phyloP scores from a whole-genome alignment of 2,888 invertebrate genomes.

The Hirtodrosophila duncani region DNA sequence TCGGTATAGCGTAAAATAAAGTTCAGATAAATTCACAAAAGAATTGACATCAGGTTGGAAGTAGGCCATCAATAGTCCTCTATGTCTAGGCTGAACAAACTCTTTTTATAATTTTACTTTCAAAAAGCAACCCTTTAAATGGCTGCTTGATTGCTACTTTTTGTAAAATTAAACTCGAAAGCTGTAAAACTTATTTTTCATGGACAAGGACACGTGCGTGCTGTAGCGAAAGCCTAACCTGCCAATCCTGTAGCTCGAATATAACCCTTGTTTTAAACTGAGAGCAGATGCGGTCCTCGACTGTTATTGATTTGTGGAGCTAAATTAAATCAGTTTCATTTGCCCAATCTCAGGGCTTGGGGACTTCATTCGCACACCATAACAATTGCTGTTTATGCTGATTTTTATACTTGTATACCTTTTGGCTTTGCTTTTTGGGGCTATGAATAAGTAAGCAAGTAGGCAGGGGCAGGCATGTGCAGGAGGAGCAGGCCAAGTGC shows the following conservation, averaged over 20 bases:
- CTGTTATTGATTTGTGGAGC: constrained; percentile 15
- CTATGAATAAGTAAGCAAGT: constrained; percentile 70
- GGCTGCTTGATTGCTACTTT: constrained; percentile 72
- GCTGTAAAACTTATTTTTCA: constrained; percentile 73
- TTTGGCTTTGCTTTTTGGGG: constrained; percentile 54
- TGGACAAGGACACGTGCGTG: constrained; percentile 72
- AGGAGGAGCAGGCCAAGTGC: too few species aligned
- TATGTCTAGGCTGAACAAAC: too few species aligned
- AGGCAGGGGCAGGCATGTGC: too few species aligned
- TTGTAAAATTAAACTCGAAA: constrained; percentile 73
- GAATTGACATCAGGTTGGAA: too few species aligned
- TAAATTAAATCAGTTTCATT: constrained; percentile 21
- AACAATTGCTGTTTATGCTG: constrained; percentile 71
- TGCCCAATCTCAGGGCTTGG: constrained; percentile 1
- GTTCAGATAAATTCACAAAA: too few species aligned
- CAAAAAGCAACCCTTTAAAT: too few species aligned
- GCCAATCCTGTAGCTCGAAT: not conserved
- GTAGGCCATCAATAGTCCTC: too few species aligned
- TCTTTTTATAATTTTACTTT: too few species aligned
- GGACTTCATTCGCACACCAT: constrained; percentile 65
- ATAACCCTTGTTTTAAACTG: constrained; percentile 6
- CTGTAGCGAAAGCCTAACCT: not conserved
- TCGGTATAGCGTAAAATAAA: too few species aligned
- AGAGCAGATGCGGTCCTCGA: too few species aligned
- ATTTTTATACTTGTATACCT: constrained; percentile 57